These are phyloP conservation scores for Diacarnus erythraeanus DNA, from an alignment of 37 sponge, comb jelly and placozoan genomes.

Conservation along the genomic window DNA sequence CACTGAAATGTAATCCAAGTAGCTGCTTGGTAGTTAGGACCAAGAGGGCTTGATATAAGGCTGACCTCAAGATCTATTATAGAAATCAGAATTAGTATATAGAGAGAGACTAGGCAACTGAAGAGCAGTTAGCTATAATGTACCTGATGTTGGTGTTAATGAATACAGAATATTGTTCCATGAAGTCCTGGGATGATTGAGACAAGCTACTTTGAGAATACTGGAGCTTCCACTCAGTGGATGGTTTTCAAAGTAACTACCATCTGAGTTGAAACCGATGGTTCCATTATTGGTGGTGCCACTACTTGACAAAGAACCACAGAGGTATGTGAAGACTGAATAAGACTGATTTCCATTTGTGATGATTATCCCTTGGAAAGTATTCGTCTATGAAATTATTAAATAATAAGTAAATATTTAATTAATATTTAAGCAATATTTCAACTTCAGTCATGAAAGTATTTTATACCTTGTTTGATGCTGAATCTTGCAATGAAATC, in stretches of 20 bases:
- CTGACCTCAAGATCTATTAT: constrained; percentile 20
- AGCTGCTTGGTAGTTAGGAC: constrained; percentile 14
- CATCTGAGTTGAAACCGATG: constrained; percentile 29
- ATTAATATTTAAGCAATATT: not conserved
- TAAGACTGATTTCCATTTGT: constrained; percentile 19
- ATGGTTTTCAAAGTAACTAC: constrained; percentile 16
- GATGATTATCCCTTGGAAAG: constrained; percentile 20
- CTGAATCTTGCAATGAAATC: not conserved
- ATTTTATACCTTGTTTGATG: constrained; percentile 1
- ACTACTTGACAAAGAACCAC: constrained; percentile 3
- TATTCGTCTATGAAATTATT: not conserved
- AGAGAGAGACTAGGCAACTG: too few relatives aligned
- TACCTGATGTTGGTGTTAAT: constrained; percentile 11
- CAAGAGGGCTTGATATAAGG: constrained; percentile 9
- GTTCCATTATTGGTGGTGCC: constrained; percentile 4
- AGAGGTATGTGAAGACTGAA: constrained; percentile 13
- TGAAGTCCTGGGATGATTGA: constrained; percentile 6
- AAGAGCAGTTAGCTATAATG: too few relatives aligned
- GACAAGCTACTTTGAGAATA: constrained; percentile 3
- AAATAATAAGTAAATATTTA: too few relatives aligned
- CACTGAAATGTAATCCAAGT: constrained; percentile 22
- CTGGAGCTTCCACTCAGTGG: constrained; percentile 12
- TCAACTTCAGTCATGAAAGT: too few relatives aligned
- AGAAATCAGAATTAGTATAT: not conserved
- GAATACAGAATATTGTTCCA: constrained; percentile 16